Evolutionary conservation across 2,113 vertebrate genomes (phyloP), one percentile per base, ranked within the genome.

Genomic region (Himantopus leucocephalus): DNA sequence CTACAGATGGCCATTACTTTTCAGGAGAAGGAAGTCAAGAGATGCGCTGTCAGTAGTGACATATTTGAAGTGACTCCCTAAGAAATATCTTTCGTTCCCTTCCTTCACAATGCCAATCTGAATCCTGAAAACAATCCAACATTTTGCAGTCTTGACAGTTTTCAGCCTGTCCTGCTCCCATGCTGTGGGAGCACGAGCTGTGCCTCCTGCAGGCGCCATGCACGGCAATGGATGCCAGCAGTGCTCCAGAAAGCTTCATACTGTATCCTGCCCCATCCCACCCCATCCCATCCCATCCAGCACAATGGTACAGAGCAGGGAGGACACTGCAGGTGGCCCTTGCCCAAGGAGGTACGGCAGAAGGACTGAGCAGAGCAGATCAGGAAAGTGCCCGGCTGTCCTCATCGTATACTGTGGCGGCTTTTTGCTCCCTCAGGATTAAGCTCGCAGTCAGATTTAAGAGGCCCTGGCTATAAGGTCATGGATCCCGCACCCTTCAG

Each of bases 211-310:
- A 72, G 35, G 47, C 0, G 0, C 62, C 0, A 0, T 50, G 27
- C 72, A 50, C 0, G 0, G 47, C 0, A 0, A 14, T 41, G 41
- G n/a, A 75, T 79, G 67, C 56, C 58, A 85, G 62, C 26, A 68
- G 59, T 60, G 41, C 39, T 91, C 67, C 5, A 4, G 47, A 60
- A 72, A 68, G n/a, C 47, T 85, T 82, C 19, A 2, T 34, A 9
- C 26, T 0, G 0, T 18, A 43, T 72, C 47, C 74, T 52, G 62
- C 3, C 24, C 52, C 43, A 41, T 1, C 30, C 68, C 68, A 85
- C 5, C 79, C 43, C 50, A 39, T 2, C 20, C 50, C 48, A 39
- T 24, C 59, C 71, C 27, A 64, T 12, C 52, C 53, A 60, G 20
- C 56, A 66, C 34, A 56, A 53, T 32, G 37, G 19, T 60, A 56